Percentiles rank a stretch among this genome's conserved stretches.
Conservation (phyloP, 2,888 invertebrate genomes). For the Onthophagus sagittarius region DNA sequence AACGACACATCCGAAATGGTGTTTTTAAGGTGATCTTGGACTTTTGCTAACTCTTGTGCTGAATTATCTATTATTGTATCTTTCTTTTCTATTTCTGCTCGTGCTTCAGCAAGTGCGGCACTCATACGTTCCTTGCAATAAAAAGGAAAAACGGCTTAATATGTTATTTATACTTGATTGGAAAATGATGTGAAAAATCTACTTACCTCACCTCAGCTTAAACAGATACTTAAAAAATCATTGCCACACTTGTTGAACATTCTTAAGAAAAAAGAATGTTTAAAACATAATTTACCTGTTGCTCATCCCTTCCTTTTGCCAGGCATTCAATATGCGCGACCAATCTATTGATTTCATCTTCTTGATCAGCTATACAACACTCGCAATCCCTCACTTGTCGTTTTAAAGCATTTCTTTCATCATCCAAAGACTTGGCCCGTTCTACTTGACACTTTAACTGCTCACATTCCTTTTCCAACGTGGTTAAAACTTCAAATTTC, state of each 20-base stretch:
- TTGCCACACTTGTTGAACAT: constrained; percentile 31
- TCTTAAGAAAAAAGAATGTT: neutral
- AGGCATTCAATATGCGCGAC: constrained; percentile 53
- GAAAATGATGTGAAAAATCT: neutral
- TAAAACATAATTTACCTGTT: constrained; percentile 38
- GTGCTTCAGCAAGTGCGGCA: constrained; percentile 36
- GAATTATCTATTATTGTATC: constrained; percentile 38
- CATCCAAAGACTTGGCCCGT: constrained; percentile 42
- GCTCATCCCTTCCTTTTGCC: constrained; percentile 40
- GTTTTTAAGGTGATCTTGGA: constrained; percentile 39
- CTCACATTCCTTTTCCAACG: constrained; percentile 39
- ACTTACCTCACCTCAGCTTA: constrained; percentile 12
- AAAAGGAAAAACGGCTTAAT: constrained; percentile 1
- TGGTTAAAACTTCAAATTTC: constrained; percentile 40
- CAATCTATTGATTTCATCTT: constrained; percentile 55
- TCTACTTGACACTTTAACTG: constrained; percentile 38
- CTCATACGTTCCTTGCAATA: constrained; percentile 38
- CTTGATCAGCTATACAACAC: constrained; percentile 55
- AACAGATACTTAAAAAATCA: constrained; percentile 24
- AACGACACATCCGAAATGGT: constrained; percentile 39
- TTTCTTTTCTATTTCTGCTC: constrained; percentile 42
- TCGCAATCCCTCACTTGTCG: constrained; percentile 55
- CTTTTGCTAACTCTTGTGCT: constrained; percentile 39
- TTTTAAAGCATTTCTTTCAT: constrained; percentile 51
- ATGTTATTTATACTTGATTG: neutral